Evolutionary conservation across 2,113 vertebrate genomes (phyloP), one percentile per base, ranked within the genome.

Genomic region (Cynocephalus volans): DNA sequence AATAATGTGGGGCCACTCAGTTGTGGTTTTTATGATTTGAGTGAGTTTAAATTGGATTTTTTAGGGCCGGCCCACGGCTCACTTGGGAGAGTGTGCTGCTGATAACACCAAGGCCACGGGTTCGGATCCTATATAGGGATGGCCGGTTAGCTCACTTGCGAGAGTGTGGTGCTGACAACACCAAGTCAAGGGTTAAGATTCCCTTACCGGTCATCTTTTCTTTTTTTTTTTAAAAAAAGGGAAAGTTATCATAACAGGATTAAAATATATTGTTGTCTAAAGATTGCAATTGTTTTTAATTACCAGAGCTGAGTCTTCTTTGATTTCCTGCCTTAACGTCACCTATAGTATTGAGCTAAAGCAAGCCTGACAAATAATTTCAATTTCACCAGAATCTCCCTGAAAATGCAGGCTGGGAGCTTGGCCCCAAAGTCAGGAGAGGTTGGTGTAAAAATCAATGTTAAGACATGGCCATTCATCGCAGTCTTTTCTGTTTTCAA

Each of bases 381-480:
- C 41, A 69, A 21, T 92, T 80, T 90, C 79, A 75, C 82, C 36
- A 75, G 58, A 90, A 90, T 69, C 80, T 92, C 75, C 72, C 52
- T 83, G 80, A 93, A 89, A 90, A 87, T 75, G 70, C 75, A 64
- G 14, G 45, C 45, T 33, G 80, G 31, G 62, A 92, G 70, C 69
- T 90, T 89, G 65, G 83, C 45, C 33, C 52, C 85, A 65, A 48
- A 91, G 58, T 80, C n/a, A 24, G 56, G 83, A 93, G 58, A 52
- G 56, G 50, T 48, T 85, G 73, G 50, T 93, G 24, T 93, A 90
- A 93, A 97, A 97, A 93, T 96, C 90, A 97, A 33, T 94, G 76
- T 85, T n/a, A 62, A 90, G 70, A 93, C 58, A 67, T 54, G 83
- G 52, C 75, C 72, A 77, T 93, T 95, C 56, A 77, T 73, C 5